Evolutionary conservation across 2,113 vertebrate genomes (phyloP).

Genomic region (Heliornis fulica): DNA sequence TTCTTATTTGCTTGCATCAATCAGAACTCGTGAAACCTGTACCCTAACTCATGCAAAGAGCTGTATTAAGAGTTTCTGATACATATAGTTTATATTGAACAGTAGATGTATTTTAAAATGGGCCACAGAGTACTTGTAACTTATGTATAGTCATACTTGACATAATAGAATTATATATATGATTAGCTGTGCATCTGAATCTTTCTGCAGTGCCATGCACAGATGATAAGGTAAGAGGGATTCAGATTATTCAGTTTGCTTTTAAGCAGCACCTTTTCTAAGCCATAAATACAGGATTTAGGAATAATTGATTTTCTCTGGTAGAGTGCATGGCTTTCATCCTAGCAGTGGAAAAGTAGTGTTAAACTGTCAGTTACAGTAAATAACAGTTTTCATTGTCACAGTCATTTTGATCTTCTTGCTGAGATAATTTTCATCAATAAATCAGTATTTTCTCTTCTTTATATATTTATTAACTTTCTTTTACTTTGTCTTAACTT

Average conservation of each 20-base stretch:
- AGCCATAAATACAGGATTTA: background rate
- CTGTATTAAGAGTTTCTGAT: background rate
- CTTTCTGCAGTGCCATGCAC: background rate
- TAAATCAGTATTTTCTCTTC: background rate
- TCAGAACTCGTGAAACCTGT: background rate
- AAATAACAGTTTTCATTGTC: background rate
- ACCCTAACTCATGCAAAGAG: background rate
- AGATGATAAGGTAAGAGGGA: background rate
- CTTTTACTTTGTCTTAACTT: background rate
- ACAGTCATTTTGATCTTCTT: background rate
- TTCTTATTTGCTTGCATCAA: fast-evolving
- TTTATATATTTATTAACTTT: background rate
- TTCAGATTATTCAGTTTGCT: background rate
- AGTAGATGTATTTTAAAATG: background rate
- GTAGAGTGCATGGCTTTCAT: background rate
- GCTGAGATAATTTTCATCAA: background rate
- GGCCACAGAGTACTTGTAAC: background rate
- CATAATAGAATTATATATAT: background rate
- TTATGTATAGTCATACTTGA: background rate
- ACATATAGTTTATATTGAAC: background rate
- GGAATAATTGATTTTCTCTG: conserved; percentile 18
- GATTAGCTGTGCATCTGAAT: background rate
- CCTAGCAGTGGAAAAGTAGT: background rate
- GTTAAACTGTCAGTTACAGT: background rate
- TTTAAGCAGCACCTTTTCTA: background rate